Percentiles rank a stretch among this genome's conserved stretches.
These are phyloP conservation scores for Gadus macrocephalus DNA, from an alignment of 2,113 vertebrate species.

Conservation along the genomic window DNA sequence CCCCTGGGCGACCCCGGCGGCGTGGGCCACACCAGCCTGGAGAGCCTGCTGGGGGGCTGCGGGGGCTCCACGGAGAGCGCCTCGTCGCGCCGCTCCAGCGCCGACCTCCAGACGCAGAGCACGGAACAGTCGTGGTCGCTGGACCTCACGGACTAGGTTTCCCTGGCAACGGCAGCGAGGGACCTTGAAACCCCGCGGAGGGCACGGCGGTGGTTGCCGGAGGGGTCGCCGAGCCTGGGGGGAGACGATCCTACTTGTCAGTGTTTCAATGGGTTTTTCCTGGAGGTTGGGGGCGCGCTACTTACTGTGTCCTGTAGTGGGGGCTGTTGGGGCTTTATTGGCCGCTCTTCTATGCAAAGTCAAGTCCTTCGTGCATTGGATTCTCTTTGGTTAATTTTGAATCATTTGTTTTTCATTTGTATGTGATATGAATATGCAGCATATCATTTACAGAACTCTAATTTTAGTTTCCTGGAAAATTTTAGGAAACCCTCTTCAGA, in stretches of 20 bases:
- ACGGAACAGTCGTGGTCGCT: constrained; percentile 73
- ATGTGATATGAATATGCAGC: too few species aligned
- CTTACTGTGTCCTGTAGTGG: not conserved
- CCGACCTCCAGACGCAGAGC: constrained; percentile 64
- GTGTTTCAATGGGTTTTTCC: constrained; percentile 42
- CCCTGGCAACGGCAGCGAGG: too few species aligned
- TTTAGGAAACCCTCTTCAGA: too few species aligned
- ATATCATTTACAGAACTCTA: too few species aligned
- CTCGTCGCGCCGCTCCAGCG: constrained; percentile 61
- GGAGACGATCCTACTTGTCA: constrained; percentile 9
- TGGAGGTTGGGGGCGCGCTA: constrained; percentile 27
- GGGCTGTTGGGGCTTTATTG: not conserved
- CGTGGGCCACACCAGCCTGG: constrained; percentile 65
- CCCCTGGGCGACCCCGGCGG: constrained; percentile 43
- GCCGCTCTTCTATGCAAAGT: constrained; percentile 68
- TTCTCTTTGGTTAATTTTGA: constrained; percentile 22
- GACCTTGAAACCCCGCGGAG: too few species aligned
- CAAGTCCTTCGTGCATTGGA: constrained; percentile 54
- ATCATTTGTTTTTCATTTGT: too few species aligned
- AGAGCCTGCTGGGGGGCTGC: constrained; percentile 65
- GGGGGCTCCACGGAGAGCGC: constrained; percentile 51
- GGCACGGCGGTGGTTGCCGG: too few species aligned
- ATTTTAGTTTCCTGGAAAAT: too few species aligned
- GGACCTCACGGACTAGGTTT: constrained; percentile 64
- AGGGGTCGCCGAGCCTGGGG: too few species aligned